Evolutionary conservation across 2,888 invertebrate genomes (phyloP).

Genomic region (Synergus itoensis): DNA sequence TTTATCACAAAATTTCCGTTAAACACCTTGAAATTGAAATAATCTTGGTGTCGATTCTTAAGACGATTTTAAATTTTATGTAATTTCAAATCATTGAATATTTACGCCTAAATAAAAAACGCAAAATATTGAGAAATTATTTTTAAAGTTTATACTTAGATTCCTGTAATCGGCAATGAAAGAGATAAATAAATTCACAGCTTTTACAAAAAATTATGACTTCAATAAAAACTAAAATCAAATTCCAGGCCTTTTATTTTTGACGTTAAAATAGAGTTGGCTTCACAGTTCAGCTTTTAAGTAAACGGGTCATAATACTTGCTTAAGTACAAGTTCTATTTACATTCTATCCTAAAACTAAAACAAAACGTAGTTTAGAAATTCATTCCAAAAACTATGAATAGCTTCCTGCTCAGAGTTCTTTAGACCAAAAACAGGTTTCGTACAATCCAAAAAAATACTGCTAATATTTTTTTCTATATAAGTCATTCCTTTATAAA

Average conservation of each 20-base stretch:
- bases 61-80: too few species aligned
- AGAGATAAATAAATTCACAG: too few species aligned
- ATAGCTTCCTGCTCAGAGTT: neutral
- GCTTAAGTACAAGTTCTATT: constrained; percentile 40
- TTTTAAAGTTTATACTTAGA: too few species aligned
- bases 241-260: constrained; percentile 20
- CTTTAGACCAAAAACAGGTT: constrained; percentile 4
- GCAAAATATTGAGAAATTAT: too few species aligned
- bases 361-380: neutral
- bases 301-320: constrained; percentile 33
- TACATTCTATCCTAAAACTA: constrained; percentile 29
- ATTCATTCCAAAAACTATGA: neutral
- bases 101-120: too few species aligned
- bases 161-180: too few species aligned
- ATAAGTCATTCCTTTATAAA: neutral
- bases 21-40: too few species aligned
- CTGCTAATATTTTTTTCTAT: neutral
- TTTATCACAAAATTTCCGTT: neutral
- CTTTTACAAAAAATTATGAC: too few species aligned
- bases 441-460: neutral
- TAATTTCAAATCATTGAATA: too few species aligned
- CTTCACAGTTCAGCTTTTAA: constrained; percentile 30
- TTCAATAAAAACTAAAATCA: neutral
- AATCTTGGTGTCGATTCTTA: too few species aligned
- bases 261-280: neutral